Evolutionary conservation across 1,140 invertebrate genomes (phyloP), one percentile per base, ranked within the genome.

Genomic region (Trichogramma pretiosum): DNA sequence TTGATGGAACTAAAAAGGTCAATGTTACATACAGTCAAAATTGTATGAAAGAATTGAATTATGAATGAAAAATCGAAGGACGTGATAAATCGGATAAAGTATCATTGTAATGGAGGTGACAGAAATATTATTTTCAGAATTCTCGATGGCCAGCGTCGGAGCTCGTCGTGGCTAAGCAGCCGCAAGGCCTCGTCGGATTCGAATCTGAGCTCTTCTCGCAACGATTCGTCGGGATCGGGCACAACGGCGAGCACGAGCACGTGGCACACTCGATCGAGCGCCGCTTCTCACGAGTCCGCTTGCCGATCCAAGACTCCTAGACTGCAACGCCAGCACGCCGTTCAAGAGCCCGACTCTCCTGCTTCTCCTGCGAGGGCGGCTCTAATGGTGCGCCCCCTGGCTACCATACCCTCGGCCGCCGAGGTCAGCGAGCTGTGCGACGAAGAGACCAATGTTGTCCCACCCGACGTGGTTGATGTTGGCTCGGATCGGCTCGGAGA

Each of bases 151-250:
- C 46, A 46, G 21, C 23, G 50, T 0, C 43, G 49, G 24, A 72
- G 86, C 3, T 85, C 87, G 0, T 89, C 87, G 0, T 92, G 89
- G 89, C 72, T 89, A 17, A 85, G 92, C 4, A 88, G 87, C 0
- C 72, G 89, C 16, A 93, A 93, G 68, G 87, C 89, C 0, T 90
- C 87, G 1, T 89, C 92, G 63, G 89, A 93, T 60, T 92, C 88
- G 1, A 92, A 89, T 64, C 65, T 92, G 39, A 89, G 86, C 34
- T 87, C 83, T 55, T 88, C 86, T 2, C 74, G 89, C 11, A 92
- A 92, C 63, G 89, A 93, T 65, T 92, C 88, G 0, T 90, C 87
- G 1, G 87, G 86, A 1, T 89, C 87, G 0, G 82, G 79, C 0
- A 88, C 87, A 1, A 90, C 87, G 0, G 86, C 85, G 13, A 87